Percentiles rank a stretch among this genome's conserved stretches.
phyloP scores from a whole-genome alignment of 2,888 invertebrate species.

The Piscicola geometra region DNA sequence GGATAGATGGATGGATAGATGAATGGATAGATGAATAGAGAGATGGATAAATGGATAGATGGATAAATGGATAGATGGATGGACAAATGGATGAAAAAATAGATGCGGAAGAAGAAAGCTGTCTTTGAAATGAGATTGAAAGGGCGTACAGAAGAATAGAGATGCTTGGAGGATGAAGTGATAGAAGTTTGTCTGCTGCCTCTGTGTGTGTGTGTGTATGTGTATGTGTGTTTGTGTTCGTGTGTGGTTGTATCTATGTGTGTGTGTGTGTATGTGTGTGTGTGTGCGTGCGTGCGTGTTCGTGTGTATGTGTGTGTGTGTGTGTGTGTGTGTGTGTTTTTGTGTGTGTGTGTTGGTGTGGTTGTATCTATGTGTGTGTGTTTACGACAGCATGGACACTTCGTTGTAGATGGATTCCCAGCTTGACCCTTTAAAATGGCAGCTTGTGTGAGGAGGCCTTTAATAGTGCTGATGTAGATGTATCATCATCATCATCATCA shows the following conservation, averaged over 20 bases:
- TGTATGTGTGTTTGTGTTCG: neutral
- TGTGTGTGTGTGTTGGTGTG: too few species aligned
- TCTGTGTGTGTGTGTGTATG: neutral
- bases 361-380: too few species aligned
- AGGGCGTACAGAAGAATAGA: conserved; percentile 1
- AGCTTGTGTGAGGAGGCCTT: too few species aligned
- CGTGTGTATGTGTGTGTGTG: too few species aligned
- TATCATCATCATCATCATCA: conserved; percentile 29
- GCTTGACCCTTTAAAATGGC: too few species aligned
- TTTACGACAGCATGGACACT: too few species aligned
- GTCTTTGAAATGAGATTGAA: conserved; percentile 18
- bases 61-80: neutral
- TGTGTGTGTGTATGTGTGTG: too few species aligned
- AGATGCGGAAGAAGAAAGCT: neutral
- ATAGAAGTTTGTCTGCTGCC: neutral
- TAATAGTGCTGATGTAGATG: too few species aligned
- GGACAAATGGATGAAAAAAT: neutral
- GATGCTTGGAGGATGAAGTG: conserved; percentile 2
- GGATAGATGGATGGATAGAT: neutral
- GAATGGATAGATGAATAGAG: neutral
- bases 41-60: neutral
- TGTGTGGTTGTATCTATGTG: too few species aligned
- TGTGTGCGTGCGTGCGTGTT: too few species aligned
- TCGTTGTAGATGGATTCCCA: too few species aligned
- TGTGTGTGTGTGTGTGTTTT: too few species aligned